Percentiles rank a stretch among this genome's conserved stretches.
phyloP scores from a whole-genome alignment of 2,888 invertebrate genomes.

The Euplexia lucipara region DNA sequence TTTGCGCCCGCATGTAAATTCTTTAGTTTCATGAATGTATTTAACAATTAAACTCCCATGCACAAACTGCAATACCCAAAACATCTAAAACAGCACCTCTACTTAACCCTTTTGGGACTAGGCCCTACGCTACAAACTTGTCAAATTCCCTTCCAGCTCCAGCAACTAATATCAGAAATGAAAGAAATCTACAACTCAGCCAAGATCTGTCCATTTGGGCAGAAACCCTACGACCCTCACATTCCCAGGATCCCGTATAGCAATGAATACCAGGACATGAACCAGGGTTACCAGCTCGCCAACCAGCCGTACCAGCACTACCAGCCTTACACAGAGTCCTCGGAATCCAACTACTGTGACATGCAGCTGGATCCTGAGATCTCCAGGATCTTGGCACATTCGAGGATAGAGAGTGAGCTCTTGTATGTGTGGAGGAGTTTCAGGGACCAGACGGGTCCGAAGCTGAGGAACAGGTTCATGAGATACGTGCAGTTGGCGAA shows the following conservation, averaged over 20 bases:
- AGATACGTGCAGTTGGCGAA: constrained; percentile 95
- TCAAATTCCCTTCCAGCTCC: constrained; percentile 91
- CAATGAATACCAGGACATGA: constrained; percentile 70
- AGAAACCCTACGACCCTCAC: constrained; percentile 86
- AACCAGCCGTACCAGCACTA: constrained; percentile 82
- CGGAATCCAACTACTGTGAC: constrained; percentile 62
- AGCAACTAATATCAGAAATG: constrained; percentile 94
- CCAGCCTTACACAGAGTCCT: constrained; percentile 75
- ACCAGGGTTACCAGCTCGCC: constrained; percentile 71
- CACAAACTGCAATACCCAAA: too few species aligned
- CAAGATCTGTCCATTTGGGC: constrained; percentile 93
- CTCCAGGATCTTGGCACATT: constrained; percentile 92
- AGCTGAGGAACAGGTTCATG: constrained; percentile 94
- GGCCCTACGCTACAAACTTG: too few species aligned
- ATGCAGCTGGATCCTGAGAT: constrained; percentile 90
- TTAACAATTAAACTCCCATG: too few species aligned
- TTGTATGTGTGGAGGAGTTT: constrained; percentile 95
- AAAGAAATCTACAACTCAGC: constrained; percentile 94
- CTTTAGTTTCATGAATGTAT: too few species aligned
- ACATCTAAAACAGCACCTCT: too few species aligned
- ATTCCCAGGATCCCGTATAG: constrained; percentile 73
- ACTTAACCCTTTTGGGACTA: too few species aligned
- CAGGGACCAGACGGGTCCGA: constrained; percentile 95
- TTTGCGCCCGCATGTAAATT: too few species aligned
- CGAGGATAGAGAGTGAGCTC: constrained; percentile 94